Evolutionary conservation across 2,888 invertebrate species (phyloP), one percentile per base, ranked within the genome.

Genomic region (Chrysodeixis includens): DNA sequence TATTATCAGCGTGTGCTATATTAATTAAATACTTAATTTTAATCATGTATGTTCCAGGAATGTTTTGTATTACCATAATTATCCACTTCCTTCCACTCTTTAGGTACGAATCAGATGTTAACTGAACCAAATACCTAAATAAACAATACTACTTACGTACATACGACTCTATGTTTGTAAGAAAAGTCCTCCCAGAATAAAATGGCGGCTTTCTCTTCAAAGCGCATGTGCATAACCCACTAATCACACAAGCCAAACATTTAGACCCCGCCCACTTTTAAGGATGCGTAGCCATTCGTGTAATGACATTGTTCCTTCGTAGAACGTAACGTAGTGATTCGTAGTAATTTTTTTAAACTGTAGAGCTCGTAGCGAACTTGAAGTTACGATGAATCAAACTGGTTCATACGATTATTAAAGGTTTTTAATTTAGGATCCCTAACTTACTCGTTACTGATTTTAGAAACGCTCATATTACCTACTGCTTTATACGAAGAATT

Each of bases 191-290:
- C 40, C 40, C 40, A n/a, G n/a, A 40, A 30, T 5, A 14, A 68
- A 61, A 76, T 76, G 76, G 76, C 72, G 56, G 20, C 20, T 6
- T 58, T 16, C 0, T 32, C 0, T 0, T 44, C 20, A 35, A 20
- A 22, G 66, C 77, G 79, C 79, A 76, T 76, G 78, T 54, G 77
- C 66, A 30, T 26, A 54, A 5, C 16, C 44, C 1, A 0, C 32
- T 30, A 62, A 60, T 59, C 46, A 49, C 46, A 49, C 18, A 20
- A 18, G 18, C 20, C 10, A 49, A 7, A 53, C 0, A 32, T 22
- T 22, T 30, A 26, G 62, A 61, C 69, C 51, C 61, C 71, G 20
- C 71, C 71, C 62, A 52, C 30, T 57, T 49, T 53, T 9, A n/a
- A 49, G 46, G 46, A 49, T 49, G 4, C 46, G 46, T 49, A 18